Base-by-base conservation (phyloP, 2,888 invertebrate genomes). In the Ditula angustiorana region DNA sequence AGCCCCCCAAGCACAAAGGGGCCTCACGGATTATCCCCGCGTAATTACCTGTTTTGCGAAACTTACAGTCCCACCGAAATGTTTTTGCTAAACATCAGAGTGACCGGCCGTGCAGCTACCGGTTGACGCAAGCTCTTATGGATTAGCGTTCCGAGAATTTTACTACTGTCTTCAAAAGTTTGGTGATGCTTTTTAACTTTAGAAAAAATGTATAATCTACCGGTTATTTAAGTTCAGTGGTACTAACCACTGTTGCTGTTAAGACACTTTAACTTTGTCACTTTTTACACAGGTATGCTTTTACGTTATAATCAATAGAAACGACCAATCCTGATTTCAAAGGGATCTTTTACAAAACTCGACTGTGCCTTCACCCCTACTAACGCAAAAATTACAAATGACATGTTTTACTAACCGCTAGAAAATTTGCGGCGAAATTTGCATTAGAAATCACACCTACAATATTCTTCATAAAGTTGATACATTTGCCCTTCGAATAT, bases 11-110 rank as follows among this genome's bases (percentile, higher is more conserved):
- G 16, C 19, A 50, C 19, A 30, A 50, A 21, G 30, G 19, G 13
- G 5, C 13, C 41, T n/a, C 5, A 19, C 19, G 19, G 50, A 50
- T 50, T 30, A 50, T 50, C 50, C 50, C 19, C 30, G 11, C 50
- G 11, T 50, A 50, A 50, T 50, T 50, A 50, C 50, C 50, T 50
- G 28, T 50, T 50, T 41, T 41, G n/a, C 41, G 41, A 28, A 24
- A 46, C 8, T 16, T 13, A 21, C 19, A 21, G 46, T n/a, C 4
- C 21, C 19, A 23, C 46, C 50, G 16, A 50, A 50, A 30, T 50
- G 50, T 50, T 30, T 49, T 50, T 30, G 30, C 19, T 7, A 50
- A 50, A 50, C 50, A 50, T 28, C 47, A n/a, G 13, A 47, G 47
- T 47, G 49, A 49, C 49, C 50, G 46, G 23, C 7, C 7, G 41